phyloP scores from a whole-genome alignment of 2,888 invertebrate species.

The Ypsolopha scabrella region DNA sequence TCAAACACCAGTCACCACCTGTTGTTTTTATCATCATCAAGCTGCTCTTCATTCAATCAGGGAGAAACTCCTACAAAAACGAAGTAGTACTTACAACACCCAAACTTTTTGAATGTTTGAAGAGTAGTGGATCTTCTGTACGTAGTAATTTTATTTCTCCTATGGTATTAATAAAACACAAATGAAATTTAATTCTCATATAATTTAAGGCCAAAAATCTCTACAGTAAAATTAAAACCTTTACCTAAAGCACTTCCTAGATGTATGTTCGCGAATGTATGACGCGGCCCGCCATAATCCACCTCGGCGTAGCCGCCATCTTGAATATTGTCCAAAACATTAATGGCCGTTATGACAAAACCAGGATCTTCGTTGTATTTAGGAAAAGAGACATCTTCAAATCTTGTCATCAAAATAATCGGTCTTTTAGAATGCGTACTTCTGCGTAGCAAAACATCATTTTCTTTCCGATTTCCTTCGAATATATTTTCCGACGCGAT shows the following conservation, averaged over 20 bases:
- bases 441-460: conserved; percentile 18
- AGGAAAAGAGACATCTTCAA: conserved; percentile 24
- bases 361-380: conserved; percentile 21
- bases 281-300: conserved; percentile 27
- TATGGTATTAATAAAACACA: neutral
- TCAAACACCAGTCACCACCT: no score
- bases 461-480: conserved; percentile 13
- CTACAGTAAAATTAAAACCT: conserved; percentile 28
- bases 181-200: neutral
- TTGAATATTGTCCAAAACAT: conserved; percentile 17
- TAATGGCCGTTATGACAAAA: conserved; percentile 21
- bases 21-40: no score
- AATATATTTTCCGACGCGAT: conserved; percentile 14
- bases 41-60: no score
- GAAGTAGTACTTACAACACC: no score
- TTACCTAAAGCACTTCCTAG: conserved; percentile 24
- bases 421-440: conserved; percentile 23
- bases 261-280: conserved; percentile 24
- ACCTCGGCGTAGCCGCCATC: conserved; percentile 21
- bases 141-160: no score
- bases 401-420: conserved; percentile 15
- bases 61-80: no score
- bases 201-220: conserved; percentile 23
- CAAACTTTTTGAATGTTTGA: no score
- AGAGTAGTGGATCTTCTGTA: no score